Percentiles rank a stretch among this genome's conserved stretches.
These are phyloP conservation scores for Vanessa tameamea DNA, from an alignment of 1,140 invertebrate species.

Conservation along the genomic window DNA sequence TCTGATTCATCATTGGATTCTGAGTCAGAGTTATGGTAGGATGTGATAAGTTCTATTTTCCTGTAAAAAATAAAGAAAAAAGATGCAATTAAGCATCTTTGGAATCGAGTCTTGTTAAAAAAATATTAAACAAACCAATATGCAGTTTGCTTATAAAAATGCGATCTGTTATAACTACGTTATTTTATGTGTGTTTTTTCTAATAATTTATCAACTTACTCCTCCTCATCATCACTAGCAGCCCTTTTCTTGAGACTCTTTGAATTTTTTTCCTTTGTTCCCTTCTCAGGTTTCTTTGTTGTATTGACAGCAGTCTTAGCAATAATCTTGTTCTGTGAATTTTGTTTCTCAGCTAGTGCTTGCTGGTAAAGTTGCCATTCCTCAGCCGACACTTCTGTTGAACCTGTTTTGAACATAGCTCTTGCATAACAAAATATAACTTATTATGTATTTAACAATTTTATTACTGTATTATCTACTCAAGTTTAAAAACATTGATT, in stretches of 20 bases:
- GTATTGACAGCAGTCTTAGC: conserved; percentile 36
- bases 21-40: conserved; percentile 73
- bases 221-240: conserved; percentile 63
- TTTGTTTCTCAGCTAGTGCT: conserved; percentile 67
- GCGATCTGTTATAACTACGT: no score
- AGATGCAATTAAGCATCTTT: no score
- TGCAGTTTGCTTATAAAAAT: no score
- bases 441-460: not conserved
- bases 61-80: conserved; percentile 43
- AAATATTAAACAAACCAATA: no score
- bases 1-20: conserved; percentile 72
- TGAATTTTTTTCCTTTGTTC: conserved; percentile 34
- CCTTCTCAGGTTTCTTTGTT: conserved; percentile 41
- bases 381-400: conserved; percentile 69
- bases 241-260: conserved; percentile 51
- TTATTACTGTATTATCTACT: not conserved
- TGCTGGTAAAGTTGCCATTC: conserved; percentile 76
- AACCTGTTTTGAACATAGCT: conserved; percentile 40
- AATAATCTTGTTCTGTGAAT: conserved; percentile 45
- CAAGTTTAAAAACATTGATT: no score
- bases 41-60: conserved; percentile 75
- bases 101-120: no score
- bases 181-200: no score
- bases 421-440: not conserved
- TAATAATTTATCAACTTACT: conserved; percentile 49